These are phyloP conservation scores for Chloroceryle amazona DNA, from an alignment of 2,797 vertebrate species.

Conservation along the genomic window DNA sequence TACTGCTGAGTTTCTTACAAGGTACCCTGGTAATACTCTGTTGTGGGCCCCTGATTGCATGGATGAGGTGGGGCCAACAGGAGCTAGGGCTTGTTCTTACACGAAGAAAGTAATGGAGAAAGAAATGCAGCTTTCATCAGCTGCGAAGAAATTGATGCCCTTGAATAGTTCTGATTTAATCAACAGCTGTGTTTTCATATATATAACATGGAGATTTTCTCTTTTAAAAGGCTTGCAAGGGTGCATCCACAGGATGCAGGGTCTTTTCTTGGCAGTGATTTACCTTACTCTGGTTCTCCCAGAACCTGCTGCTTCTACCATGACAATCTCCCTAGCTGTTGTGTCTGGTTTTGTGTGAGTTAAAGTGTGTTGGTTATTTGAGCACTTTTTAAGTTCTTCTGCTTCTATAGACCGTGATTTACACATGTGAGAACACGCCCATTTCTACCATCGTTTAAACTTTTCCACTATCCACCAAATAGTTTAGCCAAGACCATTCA, in stretches of 20 bases:
- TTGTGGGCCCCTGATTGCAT: not conserved
- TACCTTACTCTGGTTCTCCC: not conserved
- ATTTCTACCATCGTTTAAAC: not conserved
- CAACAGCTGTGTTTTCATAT: conserved; percentile 17
- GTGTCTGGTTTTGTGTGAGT: not conserved
- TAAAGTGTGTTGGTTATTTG: not conserved
- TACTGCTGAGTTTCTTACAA: conserved; percentile 1
- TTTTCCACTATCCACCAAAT: not conserved
- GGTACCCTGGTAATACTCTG: not conserved
- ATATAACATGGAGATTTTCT: not conserved
- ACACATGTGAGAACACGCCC: not conserved
- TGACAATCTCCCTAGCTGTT: not conserved
- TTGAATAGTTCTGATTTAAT: not conserved
- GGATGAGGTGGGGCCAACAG: not conserved
- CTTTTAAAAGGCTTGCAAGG: not conserved
- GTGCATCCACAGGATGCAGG: not conserved
- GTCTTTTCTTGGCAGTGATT: not conserved
- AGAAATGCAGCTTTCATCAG: not conserved
- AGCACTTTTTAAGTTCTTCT: not conserved
- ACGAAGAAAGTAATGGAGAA: not conserved
- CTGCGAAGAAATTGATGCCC: not conserved
- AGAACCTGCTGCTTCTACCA: not conserved
- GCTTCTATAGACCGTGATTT: rapidly evolving
- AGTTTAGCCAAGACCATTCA: not conserved
- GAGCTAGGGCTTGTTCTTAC: not conserved